These are phyloP conservation scores for Meda fulgida DNA, from an alignment of 2,797 vertebrate species.

Conservation along the genomic window DNA sequence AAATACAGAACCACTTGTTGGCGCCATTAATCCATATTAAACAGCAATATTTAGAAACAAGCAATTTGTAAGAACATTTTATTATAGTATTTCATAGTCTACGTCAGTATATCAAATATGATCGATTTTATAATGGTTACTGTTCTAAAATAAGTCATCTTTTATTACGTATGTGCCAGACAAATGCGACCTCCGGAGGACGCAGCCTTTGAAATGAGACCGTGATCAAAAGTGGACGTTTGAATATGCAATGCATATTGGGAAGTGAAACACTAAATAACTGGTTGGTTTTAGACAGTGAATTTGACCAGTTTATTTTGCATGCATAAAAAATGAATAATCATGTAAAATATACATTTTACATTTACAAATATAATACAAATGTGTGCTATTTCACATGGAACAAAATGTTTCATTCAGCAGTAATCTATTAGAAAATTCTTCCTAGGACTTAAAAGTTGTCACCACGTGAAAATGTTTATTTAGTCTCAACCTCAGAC, in stretches of 20 bases:
- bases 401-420: neutral
- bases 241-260: neutral
- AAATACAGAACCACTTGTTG: conserved; percentile 9
- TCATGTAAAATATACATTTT: neutral
- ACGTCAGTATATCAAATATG: neutral
- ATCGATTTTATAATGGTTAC: too few species aligned
- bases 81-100: neutral
- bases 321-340: neutral
- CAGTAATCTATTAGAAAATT: neutral
- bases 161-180: too few species aligned
- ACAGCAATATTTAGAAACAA: neutral
- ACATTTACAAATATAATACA: neutral
- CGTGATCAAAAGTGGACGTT: neutral
- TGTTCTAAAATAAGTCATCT: too few species aligned
- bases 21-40: conserved; percentile 9
- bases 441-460: neutral
- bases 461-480: neutral
- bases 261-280: conserved; percentile 4
- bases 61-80: too few species aligned
- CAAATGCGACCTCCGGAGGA: too few species aligned
- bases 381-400: neutral
- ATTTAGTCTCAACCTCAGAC: neutral
- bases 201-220: too few species aligned
- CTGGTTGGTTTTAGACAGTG: neutral
- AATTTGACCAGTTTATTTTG: too few species aligned